Percentiles rank a stretch among this genome's conserved stretches.
Evolutionary conservation across 2,113 vertebrate genomes (phyloP).

Genomic region (Ctenomys sociabilis): DNA sequence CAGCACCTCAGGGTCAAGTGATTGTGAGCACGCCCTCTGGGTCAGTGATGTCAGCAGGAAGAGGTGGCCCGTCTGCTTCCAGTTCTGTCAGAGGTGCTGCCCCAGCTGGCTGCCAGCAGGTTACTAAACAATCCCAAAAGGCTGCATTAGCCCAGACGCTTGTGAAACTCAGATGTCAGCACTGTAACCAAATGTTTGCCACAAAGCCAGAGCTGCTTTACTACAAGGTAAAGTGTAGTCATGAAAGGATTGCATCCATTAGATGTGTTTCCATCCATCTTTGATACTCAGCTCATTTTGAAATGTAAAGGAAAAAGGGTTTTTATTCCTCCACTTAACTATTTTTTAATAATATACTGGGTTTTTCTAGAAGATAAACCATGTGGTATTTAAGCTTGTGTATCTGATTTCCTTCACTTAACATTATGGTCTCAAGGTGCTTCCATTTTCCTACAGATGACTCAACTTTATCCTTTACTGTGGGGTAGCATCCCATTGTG

Average conservation of each 20-base stretch:
- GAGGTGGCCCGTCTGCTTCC: constrained; percentile 70
- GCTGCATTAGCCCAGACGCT: constrained; percentile 80
- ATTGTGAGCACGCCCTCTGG: constrained; percentile 80
- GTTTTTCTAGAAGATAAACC: background rate
- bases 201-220: constrained; percentile 93
- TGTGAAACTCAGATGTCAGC: constrained; percentile 90
- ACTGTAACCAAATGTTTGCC: constrained; percentile 88
- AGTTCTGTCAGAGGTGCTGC: constrained; percentile 81
- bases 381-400: background rate
- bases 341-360: background rate
- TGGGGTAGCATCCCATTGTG: background rate
- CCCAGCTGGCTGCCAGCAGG: constrained; percentile 83
- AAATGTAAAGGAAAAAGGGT: constrained; percentile 16
- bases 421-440: background rate
- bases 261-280: constrained; percentile 42
- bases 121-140: constrained; percentile 86
- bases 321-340: background rate
- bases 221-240: constrained; percentile 89
- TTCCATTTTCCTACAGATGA: background rate
- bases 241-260: background rate
- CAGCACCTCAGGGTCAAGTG: constrained; percentile 84
- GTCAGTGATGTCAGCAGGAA: constrained; percentile 75
- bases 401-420: background rate
- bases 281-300: constrained; percentile 48
- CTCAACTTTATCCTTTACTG: background rate